Evolutionary conservation across 2,888 invertebrate genomes (phyloP).

Genomic region (Vanessa cardui): DNA sequence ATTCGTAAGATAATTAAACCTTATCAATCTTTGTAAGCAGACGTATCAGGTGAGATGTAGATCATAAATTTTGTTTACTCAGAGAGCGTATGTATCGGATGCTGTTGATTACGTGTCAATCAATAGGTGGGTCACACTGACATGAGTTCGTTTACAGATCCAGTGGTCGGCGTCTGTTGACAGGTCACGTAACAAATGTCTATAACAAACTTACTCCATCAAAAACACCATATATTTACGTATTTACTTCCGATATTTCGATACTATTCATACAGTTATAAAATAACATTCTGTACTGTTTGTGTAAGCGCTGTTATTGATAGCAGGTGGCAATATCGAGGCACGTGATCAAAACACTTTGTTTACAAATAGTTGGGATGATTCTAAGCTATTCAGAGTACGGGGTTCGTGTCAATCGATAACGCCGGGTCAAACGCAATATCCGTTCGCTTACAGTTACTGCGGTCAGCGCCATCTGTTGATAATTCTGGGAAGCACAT

Average conservation of each 20-base stretch:
- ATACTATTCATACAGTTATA: too few species aligned
- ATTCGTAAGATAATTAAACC: background rate
- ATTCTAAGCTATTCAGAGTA: conserved; percentile 12
- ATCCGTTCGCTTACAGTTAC: background rate
- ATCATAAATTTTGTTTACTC: conserved; percentile 12
- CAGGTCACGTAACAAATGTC: background rate
- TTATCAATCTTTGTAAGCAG: conserved; percentile 2
- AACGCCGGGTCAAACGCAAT: background rate
- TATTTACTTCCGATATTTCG: background rate
- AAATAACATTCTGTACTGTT: background rate
- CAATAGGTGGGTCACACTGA: background rate
- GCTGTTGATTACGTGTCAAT: conserved; percentile 10
- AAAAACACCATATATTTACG: background rate
- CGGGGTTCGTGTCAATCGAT: background rate
- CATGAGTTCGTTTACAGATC: background rate
- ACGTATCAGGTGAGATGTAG: background rate
- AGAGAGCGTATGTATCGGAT: background rate
- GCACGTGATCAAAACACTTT: conserved; percentile 22
- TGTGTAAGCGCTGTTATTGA: conserved; percentile 5
- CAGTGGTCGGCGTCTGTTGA: background rate
- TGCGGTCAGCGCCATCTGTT: background rate
- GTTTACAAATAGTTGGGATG: conserved; percentile 13
- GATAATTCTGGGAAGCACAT: background rate
- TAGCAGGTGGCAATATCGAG: conserved; percentile 4
- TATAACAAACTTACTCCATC: background rate